Evolutionary conservation across 1,140 invertebrate species (phyloP), one percentile per base, ranked within the genome.

Genomic region (Paraescarpia echinospica): DNA sequence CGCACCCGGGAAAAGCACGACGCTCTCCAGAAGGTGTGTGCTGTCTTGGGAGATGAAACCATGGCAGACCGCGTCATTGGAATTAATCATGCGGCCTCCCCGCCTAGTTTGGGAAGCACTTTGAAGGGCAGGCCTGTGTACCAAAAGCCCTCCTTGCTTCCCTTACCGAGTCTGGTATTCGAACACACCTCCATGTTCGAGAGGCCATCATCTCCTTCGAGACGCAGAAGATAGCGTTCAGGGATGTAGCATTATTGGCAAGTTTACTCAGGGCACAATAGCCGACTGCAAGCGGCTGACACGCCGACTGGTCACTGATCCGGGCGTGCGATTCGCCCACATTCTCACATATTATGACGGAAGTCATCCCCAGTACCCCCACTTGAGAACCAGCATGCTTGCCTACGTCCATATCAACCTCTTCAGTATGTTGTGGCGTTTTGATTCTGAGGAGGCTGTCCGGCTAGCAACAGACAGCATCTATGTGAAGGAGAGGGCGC

Each of bases 341-440:
- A 77, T 93, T 35, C 77, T 93, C 14, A 92, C 93, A 1, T 93
- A 92, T 35, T 93, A 93, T 89, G 92, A 93, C 34, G 92, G 91
- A 18, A 22, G 18, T 89, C 92, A 92, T 33, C 88, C 92, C 18
- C 59, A 91, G 91, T 93, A 93, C 31, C 35, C 92, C 34, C 91
- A 93, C 92, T 90, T 93, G 1, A 18, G 77, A 33, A n/a, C n/a
- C n/a, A n/a, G n/a, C n/a, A n/a, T n/a, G n/a, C n/a, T n/a, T n/a
- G n/a, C n/a, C n/a, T n/a, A 93, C 90, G 33, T 2, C 22, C 48
- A 93, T 93, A 92, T 31, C 93, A 93, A 89, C 93, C 48, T 89
- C 89, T 18, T 41, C 22, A 6, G 22, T 34, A 93, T 93, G 92
- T 91, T 93, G 34, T n/a, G 8, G 18, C 48, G 48, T 1, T 51